Percentiles rank a stretch among this genome's conserved stretches.
Evolutionary conservation across 2,888 invertebrate genomes (phyloP).

Genomic region (Caenorhabditis sp.): DNA sequence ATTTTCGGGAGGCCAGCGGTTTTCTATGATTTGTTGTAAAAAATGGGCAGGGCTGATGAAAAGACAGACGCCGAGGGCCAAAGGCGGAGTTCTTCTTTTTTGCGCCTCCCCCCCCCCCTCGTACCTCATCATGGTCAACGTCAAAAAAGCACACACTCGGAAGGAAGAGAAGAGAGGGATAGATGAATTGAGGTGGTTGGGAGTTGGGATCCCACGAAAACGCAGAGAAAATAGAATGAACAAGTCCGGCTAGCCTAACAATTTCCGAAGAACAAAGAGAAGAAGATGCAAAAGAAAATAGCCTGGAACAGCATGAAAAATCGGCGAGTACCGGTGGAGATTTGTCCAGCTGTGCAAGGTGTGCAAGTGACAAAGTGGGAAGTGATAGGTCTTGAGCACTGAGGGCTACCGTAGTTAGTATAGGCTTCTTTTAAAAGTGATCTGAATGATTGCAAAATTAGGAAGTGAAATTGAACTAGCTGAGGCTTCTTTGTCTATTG

Average conservation of each 20-base stretch:
- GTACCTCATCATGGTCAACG: constrained; percentile 52
- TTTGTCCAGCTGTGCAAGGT: too few species aligned
- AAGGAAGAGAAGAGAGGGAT: constrained; percentile 9
- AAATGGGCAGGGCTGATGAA: constrained; percentile 35
- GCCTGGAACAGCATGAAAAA: background rate
- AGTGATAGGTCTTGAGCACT: too few species aligned
- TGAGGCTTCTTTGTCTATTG: too few species aligned
- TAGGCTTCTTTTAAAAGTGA: too few species aligned
- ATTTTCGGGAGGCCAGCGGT: constrained; percentile 11
- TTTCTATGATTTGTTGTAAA: constrained; percentile 27
- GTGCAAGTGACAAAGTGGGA: too few species aligned
- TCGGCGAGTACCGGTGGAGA: background rate
- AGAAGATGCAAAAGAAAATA: background rate
- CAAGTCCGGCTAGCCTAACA: background rate
- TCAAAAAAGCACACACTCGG: constrained; percentile 20
- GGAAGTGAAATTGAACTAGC: too few species aligned
- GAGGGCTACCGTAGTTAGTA: too few species aligned
- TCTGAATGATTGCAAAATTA: too few species aligned
- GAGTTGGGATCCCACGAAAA: constrained; percentile 31
- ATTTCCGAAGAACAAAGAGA: constrained; percentile 34
- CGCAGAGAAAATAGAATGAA: background rate
- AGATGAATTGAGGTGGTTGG: constrained; percentile 59
- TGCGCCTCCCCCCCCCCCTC: constrained; percentile 30
- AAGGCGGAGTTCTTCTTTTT: constrained; percentile 18
- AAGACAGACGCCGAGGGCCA: constrained; percentile 34